These are phyloP conservation scores for Lethrus apterus DNA, from an alignment of 1,140 invertebrate genomes.

Conservation along the genomic window DNA sequence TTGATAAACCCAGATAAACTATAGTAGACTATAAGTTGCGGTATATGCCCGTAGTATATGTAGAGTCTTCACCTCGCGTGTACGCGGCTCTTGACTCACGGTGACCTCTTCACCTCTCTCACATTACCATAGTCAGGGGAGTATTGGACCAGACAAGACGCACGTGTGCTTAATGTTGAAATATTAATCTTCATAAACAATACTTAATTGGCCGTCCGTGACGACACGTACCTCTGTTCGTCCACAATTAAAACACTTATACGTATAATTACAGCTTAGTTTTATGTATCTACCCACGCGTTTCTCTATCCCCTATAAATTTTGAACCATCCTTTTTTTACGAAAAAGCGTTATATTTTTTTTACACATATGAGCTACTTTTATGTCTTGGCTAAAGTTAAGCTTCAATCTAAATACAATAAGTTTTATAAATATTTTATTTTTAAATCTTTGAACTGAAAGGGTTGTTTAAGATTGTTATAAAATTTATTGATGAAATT, in stretches of 20 bases:
- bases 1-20: not conserved
- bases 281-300: constrained; percentile 35
- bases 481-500: too few species aligned
- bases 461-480: too few species aligned
- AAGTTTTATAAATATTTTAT: too few species aligned
- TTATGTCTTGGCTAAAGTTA: too few species aligned
- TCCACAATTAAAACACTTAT: constrained; percentile 40
- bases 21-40: not conserved
- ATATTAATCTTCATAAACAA: constrained; percentile 9
- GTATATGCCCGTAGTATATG: not conserved
- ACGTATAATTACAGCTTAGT: constrained; percentile 39
- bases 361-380: too few species aligned
- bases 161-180: constrained; percentile 11
- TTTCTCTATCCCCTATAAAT: too few species aligned
- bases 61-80: constrained; percentile 14
- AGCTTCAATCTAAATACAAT: too few species aligned
- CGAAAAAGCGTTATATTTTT: too few species aligned
- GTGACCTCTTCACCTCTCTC: constrained; percentile 40
- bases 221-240: constrained; percentile 36
- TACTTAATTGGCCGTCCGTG: constrained; percentile 18
- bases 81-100: constrained; percentile 37
- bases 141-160: constrained; percentile 24
- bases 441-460: too few species aligned
- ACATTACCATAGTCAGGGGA: constrained; percentile 37
- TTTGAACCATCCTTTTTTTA: too few species aligned